phyloP scores from a whole-genome alignment of 2,797 vertebrate genomes.

The Delichon dasypus region DNA sequence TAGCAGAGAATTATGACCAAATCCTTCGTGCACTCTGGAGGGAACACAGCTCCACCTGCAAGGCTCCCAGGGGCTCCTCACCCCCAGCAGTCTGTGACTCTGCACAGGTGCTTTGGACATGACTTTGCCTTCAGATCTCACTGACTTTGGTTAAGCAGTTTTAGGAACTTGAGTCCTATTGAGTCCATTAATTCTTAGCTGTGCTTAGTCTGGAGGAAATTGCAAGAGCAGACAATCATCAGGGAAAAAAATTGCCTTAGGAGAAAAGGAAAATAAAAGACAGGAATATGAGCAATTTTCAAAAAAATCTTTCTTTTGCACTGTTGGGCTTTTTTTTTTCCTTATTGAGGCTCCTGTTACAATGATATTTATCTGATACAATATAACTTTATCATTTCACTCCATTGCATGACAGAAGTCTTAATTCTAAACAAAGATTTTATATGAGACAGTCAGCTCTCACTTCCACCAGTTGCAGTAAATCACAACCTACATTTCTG shows the following conservation, averaged over 20 bases:
- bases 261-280: background rate
- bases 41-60: background rate
- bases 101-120: background rate
- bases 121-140: background rate
- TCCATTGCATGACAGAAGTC: background rate
- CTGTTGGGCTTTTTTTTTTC: background rate
- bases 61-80: background rate
- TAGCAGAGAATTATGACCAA: background rate
- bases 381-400: background rate
- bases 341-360: background rate
- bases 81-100: background rate
- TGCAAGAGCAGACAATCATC: background rate
- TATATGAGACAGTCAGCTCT: background rate
- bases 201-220: background rate
- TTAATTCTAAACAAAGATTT: background rate
- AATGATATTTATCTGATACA: background rate
- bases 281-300: background rate
- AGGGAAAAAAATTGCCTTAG: background rate
- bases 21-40: accelerated
- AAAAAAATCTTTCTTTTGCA: background rate
- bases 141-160: background rate
- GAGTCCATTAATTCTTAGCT: background rate
- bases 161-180: background rate
- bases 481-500: background rate
- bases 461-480: background rate